phyloP scores from a whole-genome alignment of 2,113 vertebrate species.

The Chrysemys picta region DNA sequence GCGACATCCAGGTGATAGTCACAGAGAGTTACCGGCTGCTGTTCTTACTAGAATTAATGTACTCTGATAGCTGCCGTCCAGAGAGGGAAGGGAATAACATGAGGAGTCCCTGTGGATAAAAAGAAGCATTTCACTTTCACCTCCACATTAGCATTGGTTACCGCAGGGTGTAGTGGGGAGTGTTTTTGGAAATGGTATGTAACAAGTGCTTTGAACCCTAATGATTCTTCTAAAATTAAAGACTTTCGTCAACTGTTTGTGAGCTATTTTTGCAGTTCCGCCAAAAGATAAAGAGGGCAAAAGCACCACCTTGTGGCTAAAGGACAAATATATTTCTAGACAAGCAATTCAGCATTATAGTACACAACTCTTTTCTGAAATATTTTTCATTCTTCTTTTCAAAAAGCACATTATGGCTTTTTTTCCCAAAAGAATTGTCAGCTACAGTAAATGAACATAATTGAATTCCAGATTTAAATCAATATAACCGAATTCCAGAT shows the following conservation, averaged over 20 bases:
- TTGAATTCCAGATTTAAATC: background rate
- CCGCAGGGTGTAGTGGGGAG: background rate
- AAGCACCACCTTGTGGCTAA: slow-evolving; percentile 45
- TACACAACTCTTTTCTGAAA: background rate
- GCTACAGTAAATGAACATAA: background rate
- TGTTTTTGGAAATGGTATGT: background rate
- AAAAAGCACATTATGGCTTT: rapidly evolving
- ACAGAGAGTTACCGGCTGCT: background rate
- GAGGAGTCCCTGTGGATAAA: background rate
- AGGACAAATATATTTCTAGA: background rate
- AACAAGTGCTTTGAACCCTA: background rate
- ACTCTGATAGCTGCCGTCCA: background rate
- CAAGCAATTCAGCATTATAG: too few relatives aligned
- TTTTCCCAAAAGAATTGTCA: background rate
- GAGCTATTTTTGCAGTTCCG: background rate
- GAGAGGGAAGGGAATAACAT: background rate
- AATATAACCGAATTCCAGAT: background rate
- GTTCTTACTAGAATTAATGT: background rate
- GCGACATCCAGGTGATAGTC: background rate
- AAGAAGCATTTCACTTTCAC: background rate
- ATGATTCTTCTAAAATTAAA: background rate
- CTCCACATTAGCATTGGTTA: background rate
- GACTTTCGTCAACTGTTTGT: background rate
- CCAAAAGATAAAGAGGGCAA: slow-evolving; percentile 13
- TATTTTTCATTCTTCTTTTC: background rate